phyloP scores from a whole-genome alignment of 2,888 invertebrate species.

The Heliothis peltigera region DNA sequence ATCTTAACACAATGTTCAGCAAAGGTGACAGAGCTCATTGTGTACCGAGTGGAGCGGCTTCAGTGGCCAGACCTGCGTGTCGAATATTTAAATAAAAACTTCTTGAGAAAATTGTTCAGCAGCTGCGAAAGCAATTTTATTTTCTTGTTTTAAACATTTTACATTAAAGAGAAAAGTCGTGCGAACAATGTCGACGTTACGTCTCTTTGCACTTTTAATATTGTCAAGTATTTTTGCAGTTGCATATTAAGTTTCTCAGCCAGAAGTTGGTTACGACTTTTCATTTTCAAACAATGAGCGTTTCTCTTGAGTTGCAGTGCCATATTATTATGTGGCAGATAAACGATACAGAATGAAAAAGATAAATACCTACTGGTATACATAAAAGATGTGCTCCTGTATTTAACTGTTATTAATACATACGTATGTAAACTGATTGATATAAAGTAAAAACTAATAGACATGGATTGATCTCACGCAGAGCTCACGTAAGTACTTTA shows the following conservation, averaged over 20 bases:
- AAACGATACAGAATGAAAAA: no score
- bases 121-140: constrained; percentile 26
- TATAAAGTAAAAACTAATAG: no score
- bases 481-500: neutral
- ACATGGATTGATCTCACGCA: no score
- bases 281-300: neutral
- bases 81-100: constrained; percentile 28
- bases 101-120: constrained; percentile 30
- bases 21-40: constrained; percentile 14
- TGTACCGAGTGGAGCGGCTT: constrained; percentile 19
- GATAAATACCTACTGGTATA: no score
- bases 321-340: no score
- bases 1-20: constrained; percentile 1
- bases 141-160: constrained; percentile 37
- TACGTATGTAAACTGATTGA: no score
- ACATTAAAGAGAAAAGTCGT: constrained; percentile 26
- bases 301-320: neutral
- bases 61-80: constrained; percentile 15
- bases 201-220: constrained; percentile 31
- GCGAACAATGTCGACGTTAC: constrained; percentile 16
- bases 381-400: no score
- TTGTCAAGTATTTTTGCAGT: constrained; percentile 17
- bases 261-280: constrained; percentile 5
- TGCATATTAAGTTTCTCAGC: constrained; percentile 6
- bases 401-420: no score